A percentile compares a stretch with the other conserved stretches of the same genome.
phyloP scores from a whole-genome alignment of 2,888 invertebrate species.

The Cephus sareptanus region DNA sequence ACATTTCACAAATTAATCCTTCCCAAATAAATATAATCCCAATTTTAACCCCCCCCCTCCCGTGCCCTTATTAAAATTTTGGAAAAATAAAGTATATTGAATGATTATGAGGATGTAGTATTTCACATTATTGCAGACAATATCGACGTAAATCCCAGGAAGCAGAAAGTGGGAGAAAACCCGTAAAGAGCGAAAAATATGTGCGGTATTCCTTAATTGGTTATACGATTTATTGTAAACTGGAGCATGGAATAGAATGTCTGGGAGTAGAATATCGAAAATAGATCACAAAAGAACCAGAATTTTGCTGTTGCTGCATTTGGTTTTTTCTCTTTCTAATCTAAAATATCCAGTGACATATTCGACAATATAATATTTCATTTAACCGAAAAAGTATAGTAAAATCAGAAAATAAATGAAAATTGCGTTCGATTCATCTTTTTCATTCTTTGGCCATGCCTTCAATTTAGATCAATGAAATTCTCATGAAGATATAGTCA shows the following conservation, averaged over 20 bases:
- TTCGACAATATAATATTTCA: too few species aligned
- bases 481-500: too few species aligned
- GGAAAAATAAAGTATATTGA: background rate
- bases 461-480: too few species aligned
- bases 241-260: background rate
- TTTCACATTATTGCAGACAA: background rate
- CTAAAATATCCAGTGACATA: too few species aligned
- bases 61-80: background rate
- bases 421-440: background rate
- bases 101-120: background rate
- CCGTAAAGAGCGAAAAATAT: background rate
- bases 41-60: background rate
- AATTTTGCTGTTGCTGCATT: background rate
- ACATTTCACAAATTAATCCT: background rate
- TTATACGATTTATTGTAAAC: background rate
- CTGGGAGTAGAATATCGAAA: background rate
- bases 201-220: background rate
- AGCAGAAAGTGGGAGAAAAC: too few species aligned
- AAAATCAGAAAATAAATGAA: too few species aligned
- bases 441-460: too few species aligned
- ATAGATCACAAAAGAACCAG: background rate
- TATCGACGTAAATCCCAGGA: background rate
- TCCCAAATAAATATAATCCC: background rate
- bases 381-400: too few species aligned
- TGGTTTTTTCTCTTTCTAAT: too few species aligned